Conservation (phyloP, 2,113 vertebrate genomes). For the Tachysurus vachellii region DNA sequence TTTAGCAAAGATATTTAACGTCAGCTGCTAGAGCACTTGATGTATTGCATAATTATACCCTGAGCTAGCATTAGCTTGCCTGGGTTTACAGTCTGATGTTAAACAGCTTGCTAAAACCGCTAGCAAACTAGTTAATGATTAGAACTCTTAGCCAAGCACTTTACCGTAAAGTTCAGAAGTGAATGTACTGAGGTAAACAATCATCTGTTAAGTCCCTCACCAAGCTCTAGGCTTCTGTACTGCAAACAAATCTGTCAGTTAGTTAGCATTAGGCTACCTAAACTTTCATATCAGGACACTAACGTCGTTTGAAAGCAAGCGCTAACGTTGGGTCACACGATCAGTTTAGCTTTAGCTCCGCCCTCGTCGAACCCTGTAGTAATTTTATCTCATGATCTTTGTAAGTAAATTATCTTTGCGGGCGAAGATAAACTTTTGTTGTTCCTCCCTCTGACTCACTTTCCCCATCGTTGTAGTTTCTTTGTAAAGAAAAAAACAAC, state of each 20-base stretch:
- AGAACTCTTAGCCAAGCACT: neutral
- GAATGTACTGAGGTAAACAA: neutral
- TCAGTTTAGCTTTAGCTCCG: neutral
- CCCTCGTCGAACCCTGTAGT: neutral
- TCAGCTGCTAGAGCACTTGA: neutral
- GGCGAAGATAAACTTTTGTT: conserved; percentile 29
- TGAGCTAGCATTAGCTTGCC: neutral
- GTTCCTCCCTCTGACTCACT: neutral
- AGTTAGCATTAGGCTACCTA: neutral
- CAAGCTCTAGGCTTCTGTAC: neutral
- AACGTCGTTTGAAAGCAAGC: neutral
- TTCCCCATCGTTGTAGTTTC: neutral
- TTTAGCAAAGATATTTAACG: neutral
- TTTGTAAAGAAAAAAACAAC: conserved; percentile 15
- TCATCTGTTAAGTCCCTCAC: neutral
- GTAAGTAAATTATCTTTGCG: conserved; percentile 8
- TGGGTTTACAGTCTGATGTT: neutral
- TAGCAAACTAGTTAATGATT: neutral
- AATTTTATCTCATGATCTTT: neutral
- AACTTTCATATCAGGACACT: neutral
- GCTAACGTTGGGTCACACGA: neutral
- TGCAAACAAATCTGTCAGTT: neutral
- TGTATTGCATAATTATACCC: neutral
- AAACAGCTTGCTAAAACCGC: neutral
- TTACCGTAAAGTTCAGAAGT: neutral